Evolutionary conservation across 2,888 invertebrate species (phyloP), one percentile per base, ranked within the genome.

Genomic region (Acleris sparsana): DNA sequence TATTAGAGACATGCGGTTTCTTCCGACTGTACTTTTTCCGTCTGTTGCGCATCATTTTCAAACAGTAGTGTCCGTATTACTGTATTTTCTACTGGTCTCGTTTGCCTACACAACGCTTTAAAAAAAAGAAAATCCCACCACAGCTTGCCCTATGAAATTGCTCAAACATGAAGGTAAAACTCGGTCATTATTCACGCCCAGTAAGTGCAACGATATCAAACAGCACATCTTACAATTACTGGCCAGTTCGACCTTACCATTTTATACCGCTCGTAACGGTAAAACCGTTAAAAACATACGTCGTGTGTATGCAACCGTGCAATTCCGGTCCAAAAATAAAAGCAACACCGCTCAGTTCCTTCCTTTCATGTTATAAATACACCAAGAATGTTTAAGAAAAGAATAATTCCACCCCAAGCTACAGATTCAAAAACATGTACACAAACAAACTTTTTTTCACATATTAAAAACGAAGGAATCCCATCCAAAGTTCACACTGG

Each of bases 401-500:
- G 7, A 49, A 13, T 39, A 39, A 39, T 39, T 59, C 60, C 51
- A 55, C 56, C 51, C 48, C 18, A 49, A 58, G 18, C 25, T n/a
- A 48, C 44, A 53, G 29, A 62, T 48, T 53, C 22, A 61, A 61
- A 43, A 62, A 57, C 61, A 62, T 66, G 66, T 66, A 66, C 66
- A 67, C 67, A 63, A 63, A 63, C 67, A 53, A 58, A 66, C 58
- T 58, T 67, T 59, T 33, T 63, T 67, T 58, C 48, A 66, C 46
- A 53, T 33, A 58, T 63, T 67, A 66, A 68, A 68, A 66, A 66
- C 53, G 67, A 64, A 71, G 77, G 82, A 82, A 82, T 80, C 83
- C 85, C 86, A 82, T 79, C 81, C 87, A 88, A 89, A 88, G 89
- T 89, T 88, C 86, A 87, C 82, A 79, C 84, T 81, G 84, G 90